Base-by-base conservation (phyloP, 2,888 invertebrate genomes). In the Cartodere bifasciata region DNA sequence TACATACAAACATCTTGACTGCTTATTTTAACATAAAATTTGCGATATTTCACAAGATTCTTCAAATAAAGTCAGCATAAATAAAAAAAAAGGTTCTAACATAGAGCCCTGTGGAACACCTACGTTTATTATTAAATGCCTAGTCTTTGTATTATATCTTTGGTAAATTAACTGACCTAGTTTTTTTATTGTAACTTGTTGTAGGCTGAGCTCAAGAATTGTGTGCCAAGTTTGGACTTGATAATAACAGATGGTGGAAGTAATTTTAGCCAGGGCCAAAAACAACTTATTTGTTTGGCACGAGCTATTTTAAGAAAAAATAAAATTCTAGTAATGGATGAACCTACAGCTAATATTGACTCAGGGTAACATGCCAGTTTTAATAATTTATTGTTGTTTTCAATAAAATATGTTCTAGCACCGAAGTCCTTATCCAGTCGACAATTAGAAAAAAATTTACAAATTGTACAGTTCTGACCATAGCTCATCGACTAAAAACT, bases 401-500 rank as follows among this genome's bases (percentile, higher is more conserved):
- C 23, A 23, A 28, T n/a, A n/a, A n/a, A n/a, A n/a, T n/a, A n/a
- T 27, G 16, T 40, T 50, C 60, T 30, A 77, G 77, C 54, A 88
- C 88, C 12, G 88, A 88, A 56, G 72, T 69, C 25, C 65, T 90
- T 35, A 88, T 90, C 46, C 90, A 88, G 56, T 69, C 67, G 51
- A 84, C 87, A 1, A 86, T 90, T 32, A 67, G 87, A 30, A 66
- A 66, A 20, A 80, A 82, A 48, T 90, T 90, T 53, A 67, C 67
- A n/a, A 62, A 75, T 10, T 90, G 86, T 56, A 88, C 88, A 0
- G n/a, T n/a, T n/a, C n/a, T n/a, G n/a, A n/a, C n/a, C n/a, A n/a
- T n/a, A n/a, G n/a, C n/a, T n/a, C n/a, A 88, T 91, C 5, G 58
- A 91, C 26, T 90, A 88, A 1, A 85, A 91, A 22, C 91, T 91